A percentile compares a stretch with the other conserved stretches of the same genome.
Evolutionary conservation across 2,113 vertebrate species (phyloP).

Genomic region (Suricata suricatta): DNA sequence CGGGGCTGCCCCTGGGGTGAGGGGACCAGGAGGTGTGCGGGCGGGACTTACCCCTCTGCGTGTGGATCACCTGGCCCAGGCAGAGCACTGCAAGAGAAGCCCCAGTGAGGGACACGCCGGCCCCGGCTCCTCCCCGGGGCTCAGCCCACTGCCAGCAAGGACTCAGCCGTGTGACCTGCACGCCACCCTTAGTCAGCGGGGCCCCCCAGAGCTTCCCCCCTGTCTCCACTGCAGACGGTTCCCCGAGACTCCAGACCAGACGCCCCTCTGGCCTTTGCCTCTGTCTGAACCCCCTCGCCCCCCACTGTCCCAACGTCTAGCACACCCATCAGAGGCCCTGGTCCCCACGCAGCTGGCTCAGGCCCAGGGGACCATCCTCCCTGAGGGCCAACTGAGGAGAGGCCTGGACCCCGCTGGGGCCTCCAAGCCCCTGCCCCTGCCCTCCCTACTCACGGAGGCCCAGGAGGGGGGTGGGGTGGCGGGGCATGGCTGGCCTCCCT

Average conservation of each 20-base stretch:
- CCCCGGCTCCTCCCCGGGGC: rapidly evolving
- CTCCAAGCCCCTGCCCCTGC: not conserved
- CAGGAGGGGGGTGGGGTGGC: rapidly evolving
- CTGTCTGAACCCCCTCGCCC: not conserved
- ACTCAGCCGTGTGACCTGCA: no score
- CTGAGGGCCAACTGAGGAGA: not conserved
- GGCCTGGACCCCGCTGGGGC: not conserved
- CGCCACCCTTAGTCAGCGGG: rapidly evolving
- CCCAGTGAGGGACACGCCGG: not conserved
- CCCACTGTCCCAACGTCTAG: rapidly evolving
- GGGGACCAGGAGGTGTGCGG: rapidly evolving
- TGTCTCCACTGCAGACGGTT: not conserved
- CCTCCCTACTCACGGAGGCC: not conserved
- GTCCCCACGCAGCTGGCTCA: not conserved
- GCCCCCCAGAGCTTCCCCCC: not conserved
- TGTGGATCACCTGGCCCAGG: not conserved
- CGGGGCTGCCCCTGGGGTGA: not conserved
- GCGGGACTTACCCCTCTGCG: not conserved
- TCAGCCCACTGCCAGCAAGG: not conserved
- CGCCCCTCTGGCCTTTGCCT: not conserved
- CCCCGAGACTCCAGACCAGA: not conserved
- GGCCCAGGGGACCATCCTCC: not conserved
- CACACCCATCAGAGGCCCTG: no score
- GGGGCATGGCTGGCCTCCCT: not conserved
- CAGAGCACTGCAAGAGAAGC: constrained; percentile 1